Base-by-base conservation (phyloP, 1,140 invertebrate species). In the Drosophila hydei region DNA sequence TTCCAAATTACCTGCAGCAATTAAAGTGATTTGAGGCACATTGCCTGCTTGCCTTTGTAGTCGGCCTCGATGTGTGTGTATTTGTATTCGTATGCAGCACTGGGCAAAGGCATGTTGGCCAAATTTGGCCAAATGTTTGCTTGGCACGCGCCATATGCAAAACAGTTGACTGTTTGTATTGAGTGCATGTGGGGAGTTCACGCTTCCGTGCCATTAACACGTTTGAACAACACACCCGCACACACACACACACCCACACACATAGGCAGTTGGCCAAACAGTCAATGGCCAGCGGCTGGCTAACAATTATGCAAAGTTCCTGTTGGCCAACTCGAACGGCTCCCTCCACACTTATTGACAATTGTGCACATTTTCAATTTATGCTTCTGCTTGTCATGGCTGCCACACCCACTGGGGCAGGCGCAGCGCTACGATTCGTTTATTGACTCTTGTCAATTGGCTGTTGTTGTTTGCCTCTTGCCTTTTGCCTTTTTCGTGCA, bases 261-360 rank as follows among this genome's bases (percentile, higher is more conserved):
- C 54, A 67, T 42, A 25, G 11, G 1, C 23, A 30, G 14, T 27
- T 51, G 50, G 21, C 48, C 27, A 55, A 64, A 42, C 62, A 59
- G 45, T 73, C 79, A 72, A 65, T 47, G 58, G 50, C 65, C 56
- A 63, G 3, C 11, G 8, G 30, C 30, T 33, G 42, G 58, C 58
- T 60, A 72, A 75, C 83, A 88, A 87, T 87, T 87, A 87, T 88
- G 83, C 77, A 78, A 71, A 88, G 81, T 87, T 87, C 81, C 81
- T 79, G 64, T 76, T 63, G 50, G 59, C 65, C 56, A 42, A 38
- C 45, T 9, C 50, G 12, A 1, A 9, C n/a, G 21, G 5, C 38
- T 33, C 42, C 54, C 25, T 33, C 47, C 30, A 18, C 40, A 38
- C 55, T 48, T 30, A 64, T 64, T 40, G 33, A 55, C 45, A 71